Conservation (phyloP, 1,140 invertebrate genomes). For the Charaxes varanes region DNA sequence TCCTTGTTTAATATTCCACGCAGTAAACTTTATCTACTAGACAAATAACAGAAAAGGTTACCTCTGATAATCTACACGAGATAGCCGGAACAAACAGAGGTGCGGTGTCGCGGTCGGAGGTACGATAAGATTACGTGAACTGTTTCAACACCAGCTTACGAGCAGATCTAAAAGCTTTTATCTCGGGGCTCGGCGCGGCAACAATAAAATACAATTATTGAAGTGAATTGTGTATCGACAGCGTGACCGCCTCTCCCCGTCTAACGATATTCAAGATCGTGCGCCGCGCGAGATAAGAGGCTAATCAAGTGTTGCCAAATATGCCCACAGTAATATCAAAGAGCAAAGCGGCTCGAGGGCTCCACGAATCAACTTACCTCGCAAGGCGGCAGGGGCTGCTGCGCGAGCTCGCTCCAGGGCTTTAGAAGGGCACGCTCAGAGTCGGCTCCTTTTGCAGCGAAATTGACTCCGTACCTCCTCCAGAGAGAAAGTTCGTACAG, state of each 20-base stretch:
- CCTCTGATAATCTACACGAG: conserved; percentile 27
- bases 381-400: conserved; percentile 36
- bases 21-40: background rate
- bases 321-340: conserved; percentile 38
- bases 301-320: conserved; percentile 49
- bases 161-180: conserved; percentile 15
- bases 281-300: conserved; percentile 30
- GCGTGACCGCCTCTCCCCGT: conserved; percentile 34
- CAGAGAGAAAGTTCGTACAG: conserved; percentile 74
- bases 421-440: conserved; percentile 61
- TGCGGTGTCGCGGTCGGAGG: conserved; percentile 20
- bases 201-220: conserved; percentile 33
- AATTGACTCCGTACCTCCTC: conserved; percentile 67
- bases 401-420: conserved; percentile 56
- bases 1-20: too few species aligned
- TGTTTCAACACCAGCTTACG: conserved; percentile 17
- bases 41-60: conserved; percentile 34
- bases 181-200: conserved; percentile 9
- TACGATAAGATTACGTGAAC: conserved; percentile 38
- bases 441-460: conserved; percentile 54
- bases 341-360: conserved; percentile 14
- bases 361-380: conserved; percentile 39
- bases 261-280: conserved; percentile 44
- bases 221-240: conserved; percentile 24
- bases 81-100: conserved; percentile 35